A percentile compares a stretch with the other conserved stretches of the same genome.
Conservation (phyloP, 2,797 vertebrate genomes). For the Anguilla obscura region DNA sequence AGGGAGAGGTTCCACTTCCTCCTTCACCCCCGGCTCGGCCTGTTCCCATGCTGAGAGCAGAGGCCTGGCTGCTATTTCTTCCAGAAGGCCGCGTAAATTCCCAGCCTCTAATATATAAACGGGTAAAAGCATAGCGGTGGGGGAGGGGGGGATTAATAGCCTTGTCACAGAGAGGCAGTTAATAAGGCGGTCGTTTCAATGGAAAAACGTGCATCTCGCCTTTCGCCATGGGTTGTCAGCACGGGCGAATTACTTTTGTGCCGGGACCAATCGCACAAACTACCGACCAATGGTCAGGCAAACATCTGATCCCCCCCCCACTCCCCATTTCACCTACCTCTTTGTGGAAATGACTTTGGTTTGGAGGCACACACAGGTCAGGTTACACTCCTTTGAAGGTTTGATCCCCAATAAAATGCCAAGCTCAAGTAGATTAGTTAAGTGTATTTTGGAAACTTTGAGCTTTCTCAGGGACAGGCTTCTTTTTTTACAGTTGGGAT, state of each 20-base stretch:
- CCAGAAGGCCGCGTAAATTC: constrained; percentile 61
- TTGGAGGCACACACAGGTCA: constrained; percentile 59
- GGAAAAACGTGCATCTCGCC: constrained; percentile 60
- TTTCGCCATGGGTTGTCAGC: constrained; percentile 69
- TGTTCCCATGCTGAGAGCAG: constrained; percentile 41
- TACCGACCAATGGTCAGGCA: constrained; percentile 46
- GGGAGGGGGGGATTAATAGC: constrained; percentile 53
- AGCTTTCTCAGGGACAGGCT: constrained; percentile 33
- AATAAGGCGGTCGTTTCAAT: constrained; percentile 61
- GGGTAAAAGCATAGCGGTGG: constrained; percentile 42
- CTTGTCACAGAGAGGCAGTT: constrained; percentile 58
- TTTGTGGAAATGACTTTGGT: constrained; percentile 64
- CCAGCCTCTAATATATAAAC: constrained; percentile 57
- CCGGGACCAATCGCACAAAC: constrained; percentile 50
- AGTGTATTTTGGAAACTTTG: constrained; percentile 65
- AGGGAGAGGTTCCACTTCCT: constrained; percentile 41
- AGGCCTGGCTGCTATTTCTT: constrained; percentile 46
- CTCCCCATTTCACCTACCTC: constrained; percentile 25
- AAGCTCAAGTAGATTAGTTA: constrained; percentile 70
- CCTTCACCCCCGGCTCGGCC: constrained; percentile 38
- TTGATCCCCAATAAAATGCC: constrained; percentile 69
- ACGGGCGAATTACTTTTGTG: constrained; percentile 67
- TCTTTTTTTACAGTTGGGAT: constrained; percentile 60
- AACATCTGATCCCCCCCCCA: background rate
- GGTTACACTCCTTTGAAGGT: constrained; percentile 67